These are phyloP conservation scores for Apamea anceps DNA, from an alignment of 2,888 invertebrate species.

Conservation along the genomic window DNA sequence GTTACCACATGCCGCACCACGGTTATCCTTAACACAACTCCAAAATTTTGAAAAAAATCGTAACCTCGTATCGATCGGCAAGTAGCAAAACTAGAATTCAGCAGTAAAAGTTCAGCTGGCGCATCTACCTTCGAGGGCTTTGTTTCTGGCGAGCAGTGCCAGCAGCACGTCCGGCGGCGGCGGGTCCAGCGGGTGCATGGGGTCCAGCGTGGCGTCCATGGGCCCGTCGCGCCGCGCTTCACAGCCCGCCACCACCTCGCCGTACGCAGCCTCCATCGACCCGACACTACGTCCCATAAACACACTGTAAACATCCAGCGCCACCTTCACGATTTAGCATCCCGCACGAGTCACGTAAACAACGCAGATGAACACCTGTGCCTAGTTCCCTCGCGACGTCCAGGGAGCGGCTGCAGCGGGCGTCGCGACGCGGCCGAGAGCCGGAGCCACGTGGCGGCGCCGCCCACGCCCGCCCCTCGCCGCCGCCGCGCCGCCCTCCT, in stretches of 20 bases:
- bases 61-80: not conserved
- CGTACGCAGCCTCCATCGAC: constrained; percentile 80
- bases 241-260: constrained; percentile 79
- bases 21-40: not conserved
- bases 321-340: constrained; percentile 74
- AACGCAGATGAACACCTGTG: constrained; percentile 73
- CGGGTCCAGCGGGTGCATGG: constrained; percentile 85
- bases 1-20: not conserved
- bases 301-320: constrained; percentile 76
- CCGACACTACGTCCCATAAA: constrained; percentile 75
- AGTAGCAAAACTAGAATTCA: constrained; percentile 59
- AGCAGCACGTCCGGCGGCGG: constrained; percentile 96
- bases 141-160: constrained; percentile 96
- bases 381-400: constrained; percentile 70
- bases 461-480: constrained; percentile 87
- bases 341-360: constrained; percentile 71
- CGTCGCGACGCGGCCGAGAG: constrained; percentile 79
- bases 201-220: constrained; percentile 81
- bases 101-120: not conserved
- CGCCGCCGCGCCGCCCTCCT: constrained; percentile 83
- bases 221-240: constrained; percentile 74
- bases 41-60: not conserved
- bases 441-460: constrained; percentile 86
- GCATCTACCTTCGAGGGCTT: constrained; percentile 95
- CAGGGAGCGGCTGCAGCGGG: constrained; percentile 76